Evolutionary conservation across 2,888 invertebrate species (phyloP), one percentile per base, ranked within the genome.

Genomic region (Leptura quadrifasciata): DNA sequence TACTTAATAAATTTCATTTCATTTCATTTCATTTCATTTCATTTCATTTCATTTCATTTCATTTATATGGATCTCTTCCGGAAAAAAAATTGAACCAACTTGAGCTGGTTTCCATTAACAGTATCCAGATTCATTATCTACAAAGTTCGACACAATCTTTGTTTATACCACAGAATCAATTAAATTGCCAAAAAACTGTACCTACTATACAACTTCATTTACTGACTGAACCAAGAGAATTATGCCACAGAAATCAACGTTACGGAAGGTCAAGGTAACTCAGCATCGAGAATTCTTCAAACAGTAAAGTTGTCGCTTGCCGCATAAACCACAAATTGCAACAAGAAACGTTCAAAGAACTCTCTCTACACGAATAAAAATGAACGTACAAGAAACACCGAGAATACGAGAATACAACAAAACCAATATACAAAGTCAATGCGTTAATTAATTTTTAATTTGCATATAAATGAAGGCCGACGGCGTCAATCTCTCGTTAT

Each of bases 391-490:
- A 52, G 21, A 52, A 18, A 39, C n/a, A 24, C 9, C 21, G 39
- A n/a, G 12, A 12, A 35, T 4, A n/a, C n/a, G n/a, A n/a, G n/a
- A 1, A 52, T 0, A 52, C 52, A 17, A 17, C 52, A 52, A n/a
- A 52, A 15, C 52, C 9, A 52, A 52, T 52, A 31, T 31, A 57
- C 21, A 20, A 6, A 54, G 6, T 12, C 18, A 10, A 20, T 18
- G 47, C 8, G 9, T 18, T 68, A 68, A 68, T 55, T 68, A 68
- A 57, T n/a, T 57, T 54, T 68, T 54, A 31, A 68, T 55, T 68
- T 35, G 21, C 55, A 55, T 68, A 57, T 12, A 27, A 24, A 18
- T 27, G 31, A 68, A 68, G 68, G 68, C 24, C 68, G 57, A 18
- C 27, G 35, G 18, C 68, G 8, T 27, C 57, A 57, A 54, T 55